These are phyloP conservation scores for Pimpla rufipes DNA, from an alignment of 2,888 invertebrate species.

Conservation along the genomic window DNA sequence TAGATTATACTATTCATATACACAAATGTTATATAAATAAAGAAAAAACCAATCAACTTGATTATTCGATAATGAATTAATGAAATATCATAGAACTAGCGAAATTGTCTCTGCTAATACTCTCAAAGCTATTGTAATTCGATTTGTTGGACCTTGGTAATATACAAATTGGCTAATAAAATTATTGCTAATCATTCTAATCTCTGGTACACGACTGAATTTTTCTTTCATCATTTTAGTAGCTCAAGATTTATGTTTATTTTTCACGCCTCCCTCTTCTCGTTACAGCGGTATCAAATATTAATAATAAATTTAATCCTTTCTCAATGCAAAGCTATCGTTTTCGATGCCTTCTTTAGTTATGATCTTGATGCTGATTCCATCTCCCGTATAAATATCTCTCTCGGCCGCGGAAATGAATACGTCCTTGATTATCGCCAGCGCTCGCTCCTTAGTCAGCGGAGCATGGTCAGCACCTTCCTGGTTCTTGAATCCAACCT, in stretches of 20 bases:
- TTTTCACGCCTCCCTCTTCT: not conserved
- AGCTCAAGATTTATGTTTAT: slow-evolving; percentile 21
- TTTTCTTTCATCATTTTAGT: not conserved
- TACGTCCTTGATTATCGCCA: slow-evolving; percentile 95
- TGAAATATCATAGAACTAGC: not conserved
- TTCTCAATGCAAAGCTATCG: slow-evolving; percentile 91
- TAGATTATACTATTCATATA: slow-evolving; percentile 51
- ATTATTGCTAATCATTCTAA: slow-evolving; percentile 46
- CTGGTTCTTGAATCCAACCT: slow-evolving; percentile 95
- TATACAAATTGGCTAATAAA: slow-evolving; percentile 56
- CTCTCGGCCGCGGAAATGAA: slow-evolving; percentile 99
- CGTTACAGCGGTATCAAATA: slow-evolving; percentile 49
- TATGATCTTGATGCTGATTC: slow-evolving; percentile 93
- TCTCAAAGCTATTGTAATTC: slow-evolving; percentile 39
- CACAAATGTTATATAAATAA: slow-evolving; percentile 32
- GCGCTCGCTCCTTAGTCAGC: slow-evolving; percentile 92
- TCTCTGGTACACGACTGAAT: not conserved
- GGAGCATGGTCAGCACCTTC: slow-evolving; percentile 88
- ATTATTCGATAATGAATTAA: slow-evolving; percentile 39
- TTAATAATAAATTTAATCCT: slow-evolving; percentile 89
- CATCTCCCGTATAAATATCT: slow-evolving; percentile 99
- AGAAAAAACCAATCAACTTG: slow-evolving; percentile 1
- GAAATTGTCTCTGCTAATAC: slow-evolving; percentile 39
- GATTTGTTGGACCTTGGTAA: slow-evolving; percentile 47
- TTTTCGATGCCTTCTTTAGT: slow-evolving; percentile 94